Conservation (phyloP, 2,113 vertebrate species). For the Planiliza haematocheilus region DNA sequence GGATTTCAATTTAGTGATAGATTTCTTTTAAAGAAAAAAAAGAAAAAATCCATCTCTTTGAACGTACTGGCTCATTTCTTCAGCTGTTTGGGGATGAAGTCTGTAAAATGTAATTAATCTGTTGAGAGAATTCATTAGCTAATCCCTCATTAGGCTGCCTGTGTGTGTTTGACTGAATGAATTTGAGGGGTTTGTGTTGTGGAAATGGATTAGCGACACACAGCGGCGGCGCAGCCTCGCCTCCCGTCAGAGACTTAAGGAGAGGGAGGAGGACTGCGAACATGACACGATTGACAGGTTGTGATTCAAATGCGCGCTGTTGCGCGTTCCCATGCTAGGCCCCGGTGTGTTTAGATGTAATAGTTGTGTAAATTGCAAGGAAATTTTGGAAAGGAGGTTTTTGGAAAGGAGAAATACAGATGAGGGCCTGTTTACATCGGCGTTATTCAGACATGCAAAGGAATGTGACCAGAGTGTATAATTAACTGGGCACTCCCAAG, state of each 20-base stretch:
- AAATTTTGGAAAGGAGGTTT: no score
- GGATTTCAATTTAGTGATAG: conserved; percentile 73
- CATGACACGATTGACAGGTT: conserved; percentile 23
- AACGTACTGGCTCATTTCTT: conserved; percentile 69
- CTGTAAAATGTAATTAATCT: conserved; percentile 77
- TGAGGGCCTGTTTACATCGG: background rate
- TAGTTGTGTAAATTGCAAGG: no score
- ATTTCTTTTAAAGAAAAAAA: conserved; percentile 34
- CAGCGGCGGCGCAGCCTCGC: conserved; percentile 13
- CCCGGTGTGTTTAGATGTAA: no score
- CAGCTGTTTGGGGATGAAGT: conserved; percentile 62
- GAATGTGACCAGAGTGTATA: background rate
- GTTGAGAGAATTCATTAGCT: conserved; percentile 78
- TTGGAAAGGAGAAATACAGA: background rate
- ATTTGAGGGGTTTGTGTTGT: conserved; percentile 37
- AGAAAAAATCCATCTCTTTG: conserved; percentile 54
- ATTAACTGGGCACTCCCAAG: conserved; percentile 7
- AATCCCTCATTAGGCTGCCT: conserved; percentile 72
- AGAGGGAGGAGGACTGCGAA: conserved; percentile 5
- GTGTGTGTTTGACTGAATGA: conserved; percentile 36
- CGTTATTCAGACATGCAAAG: background rate
- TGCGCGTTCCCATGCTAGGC: no score
- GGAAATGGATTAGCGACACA: conserved; percentile 39
- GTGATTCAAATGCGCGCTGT: background rate
- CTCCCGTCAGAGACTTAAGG: conserved; percentile 1